A percentile compares a stretch with the other conserved stretches of the same genome.
Conservation (phyloP, 2,113 vertebrate species). For the Danio rerio region DNA sequence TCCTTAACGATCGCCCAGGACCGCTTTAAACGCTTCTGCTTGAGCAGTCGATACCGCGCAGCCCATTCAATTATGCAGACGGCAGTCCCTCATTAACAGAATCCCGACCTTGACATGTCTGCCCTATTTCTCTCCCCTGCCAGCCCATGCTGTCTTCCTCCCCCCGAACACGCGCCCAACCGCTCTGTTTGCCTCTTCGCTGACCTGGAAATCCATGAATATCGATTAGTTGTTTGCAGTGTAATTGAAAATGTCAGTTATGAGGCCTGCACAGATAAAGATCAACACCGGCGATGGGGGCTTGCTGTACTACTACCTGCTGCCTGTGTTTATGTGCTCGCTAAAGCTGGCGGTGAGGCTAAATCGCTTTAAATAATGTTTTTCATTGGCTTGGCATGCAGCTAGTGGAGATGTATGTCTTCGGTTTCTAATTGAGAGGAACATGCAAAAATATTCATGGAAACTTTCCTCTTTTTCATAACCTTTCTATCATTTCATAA, state of each 20-base stretch:
- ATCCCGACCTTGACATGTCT: slow-evolving; percentile 87
- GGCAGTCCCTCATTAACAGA: slow-evolving; percentile 83
- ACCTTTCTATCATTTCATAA: slow-evolving; percentile 45
- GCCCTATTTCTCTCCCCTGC: slow-evolving; percentile 77
- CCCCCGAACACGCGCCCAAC: slow-evolving; percentile 53
- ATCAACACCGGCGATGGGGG: slow-evolving; percentile 82
- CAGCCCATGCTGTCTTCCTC: slow-evolving; percentile 70
- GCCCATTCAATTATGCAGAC: slow-evolving; percentile 82
- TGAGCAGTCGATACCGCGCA: slow-evolving; percentile 78
- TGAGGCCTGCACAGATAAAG: slow-evolving; percentile 85
- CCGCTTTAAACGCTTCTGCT: slow-evolving; percentile 79
- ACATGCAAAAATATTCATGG: slow-evolving; percentile 50
- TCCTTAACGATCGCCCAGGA: slow-evolving; percentile 76
- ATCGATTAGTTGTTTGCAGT: slow-evolving; percentile 93
- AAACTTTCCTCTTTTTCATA: slow-evolving; percentile 29
- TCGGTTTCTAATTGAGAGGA: slow-evolving; percentile 38
- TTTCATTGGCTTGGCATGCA: slow-evolving; percentile 50
- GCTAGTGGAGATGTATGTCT: slow-evolving; percentile 24
- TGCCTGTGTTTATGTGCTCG: slow-evolving; percentile 52
- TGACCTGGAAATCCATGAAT: slow-evolving; percentile 88
- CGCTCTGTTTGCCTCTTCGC: slow-evolving; percentile 79
- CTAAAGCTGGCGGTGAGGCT: slow-evolving; percentile 9
- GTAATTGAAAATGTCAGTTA: slow-evolving; percentile 96
- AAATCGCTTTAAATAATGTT: slow-evolving; percentile 54
- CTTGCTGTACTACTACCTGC: slow-evolving; percentile 70